These are phyloP conservation scores for Falco punctatus DNA, from an alignment of 2,113 vertebrate species.

Conservation along the genomic window DNA sequence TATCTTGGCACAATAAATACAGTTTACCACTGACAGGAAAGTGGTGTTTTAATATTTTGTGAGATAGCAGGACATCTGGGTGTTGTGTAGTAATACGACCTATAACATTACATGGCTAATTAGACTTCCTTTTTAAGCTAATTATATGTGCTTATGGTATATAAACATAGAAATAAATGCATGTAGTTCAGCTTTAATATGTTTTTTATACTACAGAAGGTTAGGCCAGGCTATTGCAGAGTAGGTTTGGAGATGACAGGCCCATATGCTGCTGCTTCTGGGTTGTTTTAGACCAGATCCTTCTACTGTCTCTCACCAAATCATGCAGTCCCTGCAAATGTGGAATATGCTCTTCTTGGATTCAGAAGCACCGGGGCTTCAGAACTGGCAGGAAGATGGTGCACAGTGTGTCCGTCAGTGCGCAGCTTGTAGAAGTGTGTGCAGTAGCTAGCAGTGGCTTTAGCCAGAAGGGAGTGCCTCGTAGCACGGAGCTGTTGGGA, in stretches of 20 bases:
- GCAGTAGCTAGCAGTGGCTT: not conserved
- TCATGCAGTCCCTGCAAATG: not conserved
- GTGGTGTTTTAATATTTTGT: constrained; percentile 4
- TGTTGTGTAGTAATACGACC: not conserved
- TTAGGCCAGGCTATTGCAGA: constrained; percentile 6
- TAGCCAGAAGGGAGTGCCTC: not conserved
- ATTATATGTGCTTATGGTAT: constrained; percentile 13
- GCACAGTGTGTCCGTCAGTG: rapidly evolving
- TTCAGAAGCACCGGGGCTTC: not conserved
- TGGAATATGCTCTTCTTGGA: not conserved
- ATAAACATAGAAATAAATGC: constrained; percentile 54
- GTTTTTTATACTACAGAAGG: constrained; percentile 31
- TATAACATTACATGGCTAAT: constrained; percentile 9
- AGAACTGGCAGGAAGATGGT: not conserved
- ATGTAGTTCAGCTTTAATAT: constrained; percentile 31
- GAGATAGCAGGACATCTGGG: not conserved
- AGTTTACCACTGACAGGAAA: not conserved
- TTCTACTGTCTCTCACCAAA: constrained; percentile 47
- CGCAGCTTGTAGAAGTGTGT: not conserved
- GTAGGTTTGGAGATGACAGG: constrained; percentile 45
- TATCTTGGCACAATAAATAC: not conserved
- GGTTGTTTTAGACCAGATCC: constrained; percentile 27
- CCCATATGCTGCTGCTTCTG: constrained; percentile 66
- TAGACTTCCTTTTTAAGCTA: constrained; percentile 1
- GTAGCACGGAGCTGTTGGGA: rapidly evolving